phyloP scores from a whole-genome alignment of 2,797 vertebrate species.

The Myotis myotis region DNA sequence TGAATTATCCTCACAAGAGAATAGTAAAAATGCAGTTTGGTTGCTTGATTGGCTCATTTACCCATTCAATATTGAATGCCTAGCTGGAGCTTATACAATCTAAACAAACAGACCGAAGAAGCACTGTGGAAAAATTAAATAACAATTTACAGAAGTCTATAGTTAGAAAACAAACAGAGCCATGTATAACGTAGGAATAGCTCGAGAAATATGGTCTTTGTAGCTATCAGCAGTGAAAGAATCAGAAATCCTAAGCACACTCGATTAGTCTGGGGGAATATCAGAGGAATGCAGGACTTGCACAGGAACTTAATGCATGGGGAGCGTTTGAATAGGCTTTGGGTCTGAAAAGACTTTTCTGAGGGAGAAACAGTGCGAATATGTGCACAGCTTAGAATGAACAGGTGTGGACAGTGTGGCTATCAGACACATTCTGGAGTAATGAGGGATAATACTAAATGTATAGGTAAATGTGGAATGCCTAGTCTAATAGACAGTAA shows the following conservation, averaged over 20 bases:
- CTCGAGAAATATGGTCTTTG: neutral
- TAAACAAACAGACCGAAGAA: neutral
- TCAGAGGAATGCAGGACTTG: neutral
- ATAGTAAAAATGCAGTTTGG: neutral
- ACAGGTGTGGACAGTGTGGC: no score
- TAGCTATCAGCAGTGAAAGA: neutral
- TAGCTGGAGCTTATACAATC: neutral
- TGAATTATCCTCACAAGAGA: neutral
- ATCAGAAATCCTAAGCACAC: neutral
- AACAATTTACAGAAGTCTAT: neutral
- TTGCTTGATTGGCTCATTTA: neutral
- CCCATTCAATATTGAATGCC: neutral
- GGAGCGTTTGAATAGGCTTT: neutral
- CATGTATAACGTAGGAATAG: neutral
- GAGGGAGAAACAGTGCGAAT: neutral
- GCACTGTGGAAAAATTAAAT: neutral
- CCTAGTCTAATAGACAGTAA: neutral
- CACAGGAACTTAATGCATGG: neutral
- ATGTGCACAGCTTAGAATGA: neutral
- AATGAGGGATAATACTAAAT: neutral
- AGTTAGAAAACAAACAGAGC: neutral
- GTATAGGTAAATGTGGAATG: neutral
- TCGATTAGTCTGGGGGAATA: neutral
- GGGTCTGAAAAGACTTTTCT: neutral
- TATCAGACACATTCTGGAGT: neutral